phyloP scores from a whole-genome alignment of 1,140 invertebrate species.

The Drosophila melanogaster region Release_6_plus_ISO1_MT NC_004354.4:15508501-15509000 shows the following conservation, averaged over 20 bases:
- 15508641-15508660: too few species aligned
- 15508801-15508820: neutral
- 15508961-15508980: constrained; percentile 84
- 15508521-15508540: too few species aligned
- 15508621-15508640: neutral
- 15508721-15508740: neutral
- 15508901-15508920: neutral
- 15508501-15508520: neutral
- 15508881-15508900: constrained; percentile 22
- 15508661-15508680: neutral
- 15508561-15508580: neutral
- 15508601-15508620: neutral
- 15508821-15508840: constrained; percentile 37
- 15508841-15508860: constrained; percentile 39
- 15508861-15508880: constrained; percentile 51
- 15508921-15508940: neutral
- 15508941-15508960: constrained; percentile 57
- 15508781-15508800: constrained; percentile 8
- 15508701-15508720: neutral
- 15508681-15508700: neutral
- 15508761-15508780: neutral
- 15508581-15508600: neutral
- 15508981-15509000: constrained; percentile 84
- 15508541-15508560: neutral
- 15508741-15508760: constrained; percentile 1